Base-by-base conservation (phyloP, 2,888 invertebrate species). In the Bembecia ichneumoniformis region DNA sequence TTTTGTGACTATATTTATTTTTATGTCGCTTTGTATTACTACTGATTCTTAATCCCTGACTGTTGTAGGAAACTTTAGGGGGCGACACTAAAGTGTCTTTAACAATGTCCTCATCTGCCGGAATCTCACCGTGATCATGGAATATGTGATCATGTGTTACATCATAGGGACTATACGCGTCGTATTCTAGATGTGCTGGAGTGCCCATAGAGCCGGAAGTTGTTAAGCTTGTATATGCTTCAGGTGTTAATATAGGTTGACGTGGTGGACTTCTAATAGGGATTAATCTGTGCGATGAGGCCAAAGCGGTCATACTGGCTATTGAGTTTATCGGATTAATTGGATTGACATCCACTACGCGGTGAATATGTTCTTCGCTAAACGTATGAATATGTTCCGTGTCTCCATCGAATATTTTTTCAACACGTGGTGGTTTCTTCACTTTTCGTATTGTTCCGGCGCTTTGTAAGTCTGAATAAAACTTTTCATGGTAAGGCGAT, bases 341-440 rank as follows among this genome's bases (percentile, higher is more conserved):
- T 20, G 64, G 71, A 15, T 81, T 75, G 53, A 79, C 76, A 53
- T 69, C 86, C 2, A 84, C 65, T 50, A 87, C 61, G 58, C 87
- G 87, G 55, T 87, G 87, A 50, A 88, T 78, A 48, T 88, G 87
- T 58, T 88, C 88, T 59, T 87, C 88, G 54, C 81, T 87, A 54
- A 86, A 88, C 0, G 87, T 87, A 58, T 88, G 88, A 55, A 88
- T 84, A 54, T 88, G 88, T 67, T 88, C 88, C 55, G 82, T 86
- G 61, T 88, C 80, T 52, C 87, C 87, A 52, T 88, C 87, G 55
- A 88, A 74, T 56, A 86, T 87, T 73, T 88, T 88, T 68, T 88
- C 87, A 46, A 88, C 76, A 58, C 87, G 74, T 62, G 79, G 86
- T 47, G 87, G 87, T 67, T 82, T 87, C 55, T 66, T 82, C 10